These are phyloP conservation scores for Coptodon bakossiorum DNA, from an alignment of 2,113 vertebrate species.

Conservation along the genomic window DNA sequence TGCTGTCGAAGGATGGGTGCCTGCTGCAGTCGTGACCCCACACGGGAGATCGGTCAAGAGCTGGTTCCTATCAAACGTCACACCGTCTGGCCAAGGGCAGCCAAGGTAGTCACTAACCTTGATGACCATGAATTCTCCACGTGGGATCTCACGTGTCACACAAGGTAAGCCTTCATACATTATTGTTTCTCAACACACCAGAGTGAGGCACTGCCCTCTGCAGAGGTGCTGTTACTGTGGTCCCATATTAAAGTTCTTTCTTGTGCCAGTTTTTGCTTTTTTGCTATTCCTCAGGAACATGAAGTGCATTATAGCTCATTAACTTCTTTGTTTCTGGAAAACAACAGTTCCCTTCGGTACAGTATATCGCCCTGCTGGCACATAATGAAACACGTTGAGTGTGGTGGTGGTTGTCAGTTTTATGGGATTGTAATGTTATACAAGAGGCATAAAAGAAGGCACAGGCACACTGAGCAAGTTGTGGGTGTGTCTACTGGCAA, in stretches of 20 bases:
- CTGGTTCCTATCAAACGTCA: conserved; percentile 37
- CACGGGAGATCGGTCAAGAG: conserved; percentile 7
- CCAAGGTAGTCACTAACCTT: background rate
- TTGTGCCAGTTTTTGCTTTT: background rate
- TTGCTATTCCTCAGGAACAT: background rate
- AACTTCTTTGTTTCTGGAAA: background rate
- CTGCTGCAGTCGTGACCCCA: conserved; percentile 32
- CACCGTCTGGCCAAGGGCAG: background rate
- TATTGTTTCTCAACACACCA: background rate
- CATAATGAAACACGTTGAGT: background rate
- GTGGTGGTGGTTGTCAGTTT: conserved; percentile 12
- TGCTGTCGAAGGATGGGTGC: conserved; percentile 12
- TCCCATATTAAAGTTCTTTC: background rate
- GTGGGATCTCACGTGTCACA: conserved; percentile 28
- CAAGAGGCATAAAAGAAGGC: background rate
- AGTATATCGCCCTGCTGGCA: background rate
- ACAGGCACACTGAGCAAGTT: background rate
- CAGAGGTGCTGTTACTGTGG: background rate
- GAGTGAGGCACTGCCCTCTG: background rate
- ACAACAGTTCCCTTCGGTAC: background rate
- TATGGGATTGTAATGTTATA: background rate
- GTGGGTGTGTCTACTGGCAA: background rate
- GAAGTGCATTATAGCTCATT: background rate
- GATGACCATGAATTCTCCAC: conserved; percentile 36
- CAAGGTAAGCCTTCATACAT: conserved; percentile 20